These are phyloP conservation scores for Drosophila dunni DNA, from an alignment of 1,140 invertebrate genomes.

Conservation along the genomic window DNA sequence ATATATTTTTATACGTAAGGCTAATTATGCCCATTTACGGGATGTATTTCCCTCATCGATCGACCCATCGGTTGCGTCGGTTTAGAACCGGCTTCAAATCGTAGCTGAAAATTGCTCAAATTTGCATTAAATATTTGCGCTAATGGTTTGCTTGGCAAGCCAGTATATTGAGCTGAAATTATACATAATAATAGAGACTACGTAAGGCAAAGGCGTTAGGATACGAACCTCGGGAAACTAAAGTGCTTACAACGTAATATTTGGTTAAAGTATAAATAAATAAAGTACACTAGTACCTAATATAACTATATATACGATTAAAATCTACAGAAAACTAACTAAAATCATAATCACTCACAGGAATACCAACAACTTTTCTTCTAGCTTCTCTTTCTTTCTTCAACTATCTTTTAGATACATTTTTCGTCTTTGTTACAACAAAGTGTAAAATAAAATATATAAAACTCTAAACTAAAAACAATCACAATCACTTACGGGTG, in stretches of 20 bases:
- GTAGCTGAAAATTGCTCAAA: constrained; percentile 71
- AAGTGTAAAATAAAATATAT: too few relatives aligned
- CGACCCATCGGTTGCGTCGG: not conserved
- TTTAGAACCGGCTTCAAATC: constrained; percentile 10
- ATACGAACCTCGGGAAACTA: too few relatives aligned
- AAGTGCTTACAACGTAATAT: too few relatives aligned
- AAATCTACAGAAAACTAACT: too few relatives aligned
- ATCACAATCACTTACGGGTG: too few relatives aligned
- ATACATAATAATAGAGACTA: constrained; percentile 1
- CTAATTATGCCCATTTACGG: constrained; percentile 57
- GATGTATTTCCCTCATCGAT: not conserved
- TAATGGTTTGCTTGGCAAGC: constrained; percentile 1
- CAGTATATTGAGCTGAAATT: not conserved
- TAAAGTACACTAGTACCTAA: not conserved
- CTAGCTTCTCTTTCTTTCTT: too few relatives aligned
- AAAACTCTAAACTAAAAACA: too few relatives aligned
- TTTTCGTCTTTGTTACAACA: too few relatives aligned
- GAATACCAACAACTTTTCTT: too few relatives aligned
- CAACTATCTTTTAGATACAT: too few relatives aligned
- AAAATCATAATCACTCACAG: not conserved
- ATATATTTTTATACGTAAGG: constrained; percentile 24
- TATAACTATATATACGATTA: too few relatives aligned
- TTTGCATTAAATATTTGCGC: constrained; percentile 56
- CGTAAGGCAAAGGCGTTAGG: not conserved
- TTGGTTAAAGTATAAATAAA: not conserved